Percentiles rank a stretch among this genome's conserved stretches.
Evolutionary conservation across 2,113 vertebrate species (phyloP).

Genomic region (Cariama cristata): DNA sequence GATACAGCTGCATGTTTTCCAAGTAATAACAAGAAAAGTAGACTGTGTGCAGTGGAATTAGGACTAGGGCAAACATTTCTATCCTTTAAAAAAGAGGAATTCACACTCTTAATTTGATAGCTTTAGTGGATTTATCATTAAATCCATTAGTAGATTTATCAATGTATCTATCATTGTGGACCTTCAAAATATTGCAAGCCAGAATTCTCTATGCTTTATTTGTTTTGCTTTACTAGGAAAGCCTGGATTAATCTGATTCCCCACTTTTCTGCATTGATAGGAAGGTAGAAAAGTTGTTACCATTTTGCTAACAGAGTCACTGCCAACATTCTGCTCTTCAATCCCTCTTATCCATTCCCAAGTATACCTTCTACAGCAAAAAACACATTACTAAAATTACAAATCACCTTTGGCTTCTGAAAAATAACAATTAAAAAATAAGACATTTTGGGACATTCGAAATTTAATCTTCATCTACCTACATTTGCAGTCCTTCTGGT

Average conservation of each 20-base stretch:
- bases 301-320: not conserved
- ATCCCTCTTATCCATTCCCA: not conserved
- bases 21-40: not conserved
- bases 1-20: not conserved
- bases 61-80: not conserved
- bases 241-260: not conserved
- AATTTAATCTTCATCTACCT: conserved; percentile 82
- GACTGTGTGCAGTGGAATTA: not conserved
- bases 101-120: not conserved
- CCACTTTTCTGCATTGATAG: not conserved
- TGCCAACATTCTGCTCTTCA: not conserved
- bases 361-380: not conserved
- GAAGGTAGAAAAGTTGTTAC: not conserved
- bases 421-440: conserved; percentile 46
- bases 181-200: not conserved
- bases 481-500: conserved; percentile 98
- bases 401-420: not conserved
- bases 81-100: not conserved
- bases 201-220: not conserved
- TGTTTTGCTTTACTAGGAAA: not conserved
- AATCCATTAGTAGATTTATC: not conserved
- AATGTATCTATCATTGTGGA: not conserved
- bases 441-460: conserved; percentile 20
- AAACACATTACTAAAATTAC: not conserved
- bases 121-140: not conserved